These are phyloP conservation scores for Falco novaeseelandiae DNA, from an alignment of 2,797 vertebrate genomes.

Conservation along the genomic window DNA sequence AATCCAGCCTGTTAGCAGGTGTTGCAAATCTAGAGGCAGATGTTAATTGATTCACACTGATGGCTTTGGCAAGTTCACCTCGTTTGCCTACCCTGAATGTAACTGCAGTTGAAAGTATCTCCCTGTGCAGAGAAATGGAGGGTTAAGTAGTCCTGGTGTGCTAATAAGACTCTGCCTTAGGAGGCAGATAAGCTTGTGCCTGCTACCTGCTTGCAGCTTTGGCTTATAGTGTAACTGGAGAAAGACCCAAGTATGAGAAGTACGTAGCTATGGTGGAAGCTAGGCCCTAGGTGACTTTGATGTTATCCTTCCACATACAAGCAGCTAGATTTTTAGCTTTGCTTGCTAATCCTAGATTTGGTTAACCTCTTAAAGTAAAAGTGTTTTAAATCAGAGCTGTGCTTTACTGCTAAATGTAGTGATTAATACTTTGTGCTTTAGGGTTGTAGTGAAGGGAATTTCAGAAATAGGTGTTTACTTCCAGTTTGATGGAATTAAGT, in stretches of 20 bases:
- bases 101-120: neutral
- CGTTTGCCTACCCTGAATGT: neutral
- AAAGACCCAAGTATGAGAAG: neutral
- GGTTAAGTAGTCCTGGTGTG: neutral
- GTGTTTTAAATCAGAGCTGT: neutral
- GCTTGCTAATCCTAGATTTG: neutral
- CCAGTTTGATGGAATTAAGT: neutral
- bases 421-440: neutral
- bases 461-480: neutral
- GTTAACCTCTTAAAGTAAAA: neutral
- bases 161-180: neutral
- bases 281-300: neutral
- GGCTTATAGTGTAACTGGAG: neutral
- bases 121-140: neutral
- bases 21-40: slow-evolving; percentile 45
- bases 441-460: neutral
- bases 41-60: slow-evolving; percentile 50
- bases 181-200: neutral
- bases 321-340: neutral
- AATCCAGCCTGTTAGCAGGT: slow-evolving; percentile 28
- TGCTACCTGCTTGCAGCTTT: neutral
- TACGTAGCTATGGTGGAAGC: neutral
- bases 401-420: neutral
- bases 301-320: neutral
- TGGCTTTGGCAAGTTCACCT: neutral